Conservation (phyloP, 1,140 invertebrate species). For the Drusus annulatus region DNA sequence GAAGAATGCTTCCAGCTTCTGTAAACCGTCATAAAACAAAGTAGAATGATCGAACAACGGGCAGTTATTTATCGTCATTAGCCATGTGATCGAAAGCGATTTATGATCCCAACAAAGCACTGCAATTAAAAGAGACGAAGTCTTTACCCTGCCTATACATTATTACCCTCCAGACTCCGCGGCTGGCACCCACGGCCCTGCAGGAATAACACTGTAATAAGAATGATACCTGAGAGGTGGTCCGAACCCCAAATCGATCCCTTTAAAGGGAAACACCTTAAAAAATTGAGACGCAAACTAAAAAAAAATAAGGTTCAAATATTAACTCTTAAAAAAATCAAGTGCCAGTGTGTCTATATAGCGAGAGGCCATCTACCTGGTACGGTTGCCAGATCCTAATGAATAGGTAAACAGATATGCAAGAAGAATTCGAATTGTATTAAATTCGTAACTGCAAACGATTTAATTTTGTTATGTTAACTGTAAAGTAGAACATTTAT, state of each 20-base stretch:
- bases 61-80: slow-evolving; percentile 18
- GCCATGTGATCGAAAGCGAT: slow-evolving; percentile 6
- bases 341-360: slow-evolving; percentile 33
- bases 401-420: no score
- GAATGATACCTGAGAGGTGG: slow-evolving; percentile 51
- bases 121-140: slow-evolving; percentile 29
- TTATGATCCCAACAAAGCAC: slow-evolving; percentile 1
- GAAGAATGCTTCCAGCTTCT: no score
- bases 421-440: no score
- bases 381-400: not conserved
- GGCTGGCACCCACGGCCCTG: slow-evolving; percentile 1
- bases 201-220: no score
- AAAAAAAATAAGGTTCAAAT: slow-evolving; percentile 52
- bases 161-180: slow-evolving; percentile 14
- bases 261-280: slow-evolving; percentile 47
- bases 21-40: no score
- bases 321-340: slow-evolving; percentile 54
- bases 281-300: slow-evolving; percentile 52
- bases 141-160: not conserved
- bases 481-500: no score
- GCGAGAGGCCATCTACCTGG: slow-evolving; percentile 20
- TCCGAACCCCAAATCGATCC: slow-evolving; percentile 20
- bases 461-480: no score
- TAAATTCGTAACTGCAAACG: no score
- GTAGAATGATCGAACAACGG: not conserved